Evolutionary conservation across 2,888 invertebrate species (phyloP), one percentile per base, ranked within the genome.

Genomic region (Halictus ligatus): DNA sequence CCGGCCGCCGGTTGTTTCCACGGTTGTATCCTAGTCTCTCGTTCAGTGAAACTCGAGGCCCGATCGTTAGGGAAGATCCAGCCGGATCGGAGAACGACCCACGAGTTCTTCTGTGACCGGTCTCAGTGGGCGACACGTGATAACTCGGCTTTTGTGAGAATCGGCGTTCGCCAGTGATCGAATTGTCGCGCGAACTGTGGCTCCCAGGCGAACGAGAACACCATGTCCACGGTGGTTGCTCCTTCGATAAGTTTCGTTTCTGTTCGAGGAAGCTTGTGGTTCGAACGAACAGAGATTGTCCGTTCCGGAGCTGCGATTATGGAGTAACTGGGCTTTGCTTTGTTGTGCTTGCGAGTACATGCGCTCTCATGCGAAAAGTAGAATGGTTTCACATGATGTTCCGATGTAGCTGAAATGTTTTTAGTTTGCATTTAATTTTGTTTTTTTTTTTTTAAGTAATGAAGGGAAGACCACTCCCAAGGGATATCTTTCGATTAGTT

Each of bases 91-190:
- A 58, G n/a, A 58, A 58, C 5, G n/a, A 58, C n/a, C n/a, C 58
- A 58, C 58, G 58, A 58, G 58, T 12, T n/a, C n/a, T 64, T 64
- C 64, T 64, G 64, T 64, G 64, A 64, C 29, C 64, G 29, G 7
- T 64, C 64, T 29, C 15, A 64, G 64, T 71, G 71, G 21, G n/a
- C 40, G 71, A 43, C 21, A n/a, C 40, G 69, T 69, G 69, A 69
- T n/a, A n/a, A n/a, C 35, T 35, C 40, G 69, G 35, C 21, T 35
- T 69, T 69, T 69, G 69, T 69, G 69, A 69, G 69, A 40, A 69
- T 21, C 69, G 40, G 40, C n/a, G 35, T 35, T 58, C n/a, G n/a
- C 40, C 29, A 64, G 64, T 64, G 64, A 64, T 64, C 3, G 29
- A 29, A 29, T 64, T 18, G 64, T 35, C 64, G 64, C 64, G 64